Evolutionary conservation across 1,140 invertebrate genomes (phyloP), one percentile per base, ranked within the genome.

Genomic region (Stenopsyche tienmushanensis): DNA sequence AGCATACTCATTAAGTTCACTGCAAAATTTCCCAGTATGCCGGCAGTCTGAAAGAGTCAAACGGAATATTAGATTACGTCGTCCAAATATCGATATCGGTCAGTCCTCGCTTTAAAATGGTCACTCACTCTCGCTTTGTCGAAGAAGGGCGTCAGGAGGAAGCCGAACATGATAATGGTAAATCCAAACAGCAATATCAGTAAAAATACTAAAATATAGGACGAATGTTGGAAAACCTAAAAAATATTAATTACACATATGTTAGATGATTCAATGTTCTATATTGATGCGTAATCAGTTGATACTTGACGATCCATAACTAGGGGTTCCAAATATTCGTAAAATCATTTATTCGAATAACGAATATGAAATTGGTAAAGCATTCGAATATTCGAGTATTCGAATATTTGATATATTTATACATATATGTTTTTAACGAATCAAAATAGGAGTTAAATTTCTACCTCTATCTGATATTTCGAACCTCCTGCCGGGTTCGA

Each of bases 111-210:
- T 2, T 49, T 17, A 49, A 15, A 49, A 55, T 20, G 25, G 15
- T 26, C 65, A 80, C 81, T 86, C 78, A 90, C 88, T 72, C 88
- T 84, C 24, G 91, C 88, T 73, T 91, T 91, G 68, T 91, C 89
- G 74, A 94, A 93, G 76, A 94, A 93, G 1, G 91, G 89, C 9
- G 91, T 92, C 49, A 94, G 80, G 84, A 92, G 87, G 73, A 93
- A 93, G 20, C 88, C 87, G 65, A 93, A 87, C 74, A 90, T 89
- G 63, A 94, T 92, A 29, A 93, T 86, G 0, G 90, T 90, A 57
- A 92, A 83, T 42, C 89, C 90, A 75, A 92, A 94, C 1, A 93
- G 78, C 29, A 91, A 79, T 69, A 93, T 86, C 59, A 93, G 78
- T 29, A 92, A 75, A 76, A 92, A 93, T 72, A 93, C 86, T 10